Percentiles rank a stretch among this genome's conserved stretches.
Conservation (phyloP, 2,888 invertebrate genomes). For the Xylota segnis region DNA sequence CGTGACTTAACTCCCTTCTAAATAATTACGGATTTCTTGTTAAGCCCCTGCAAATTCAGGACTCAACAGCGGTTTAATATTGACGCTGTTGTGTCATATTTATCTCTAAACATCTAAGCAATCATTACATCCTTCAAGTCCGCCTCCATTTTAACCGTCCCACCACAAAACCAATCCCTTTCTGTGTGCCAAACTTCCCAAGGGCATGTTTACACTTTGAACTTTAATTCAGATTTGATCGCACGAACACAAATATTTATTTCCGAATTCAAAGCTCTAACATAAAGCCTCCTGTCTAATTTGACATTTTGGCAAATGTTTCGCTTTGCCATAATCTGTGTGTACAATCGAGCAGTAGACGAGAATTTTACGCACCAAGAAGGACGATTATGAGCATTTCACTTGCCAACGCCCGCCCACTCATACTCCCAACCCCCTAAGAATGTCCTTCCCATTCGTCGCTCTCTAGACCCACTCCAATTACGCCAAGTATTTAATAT, state of each 20-base stretch:
- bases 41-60: too few species aligned
- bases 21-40: too few species aligned
- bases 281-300: background rate
- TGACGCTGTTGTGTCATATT: too few species aligned
- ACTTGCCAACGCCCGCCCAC: background rate
- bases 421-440: background rate
- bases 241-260: constrained; percentile 24
- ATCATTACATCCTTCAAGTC: too few species aligned
- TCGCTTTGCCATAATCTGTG: constrained; percentile 12
- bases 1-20: too few species aligned
- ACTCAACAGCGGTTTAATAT: too few species aligned
- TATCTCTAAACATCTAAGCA: too few species aligned
- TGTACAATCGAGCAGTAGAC: constrained; percentile 29
- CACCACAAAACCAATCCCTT: too few species aligned
- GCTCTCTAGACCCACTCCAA: constrained; percentile 23
- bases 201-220: constrained; percentile 25
- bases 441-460: background rate
- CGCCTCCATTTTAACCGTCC: too few species aligned
- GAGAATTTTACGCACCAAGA: constrained; percentile 49
- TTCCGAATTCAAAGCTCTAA: background rate
- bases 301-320: constrained; percentile 6
- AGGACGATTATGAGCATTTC: constrained; percentile 40
- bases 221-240: constrained; percentile 29
- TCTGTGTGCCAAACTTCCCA: background rate
- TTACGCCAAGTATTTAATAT: constrained; percentile 62